phyloP scores from a whole-genome alignment of 2,888 invertebrate genomes.

The Dolomedes plantarius region DNA sequence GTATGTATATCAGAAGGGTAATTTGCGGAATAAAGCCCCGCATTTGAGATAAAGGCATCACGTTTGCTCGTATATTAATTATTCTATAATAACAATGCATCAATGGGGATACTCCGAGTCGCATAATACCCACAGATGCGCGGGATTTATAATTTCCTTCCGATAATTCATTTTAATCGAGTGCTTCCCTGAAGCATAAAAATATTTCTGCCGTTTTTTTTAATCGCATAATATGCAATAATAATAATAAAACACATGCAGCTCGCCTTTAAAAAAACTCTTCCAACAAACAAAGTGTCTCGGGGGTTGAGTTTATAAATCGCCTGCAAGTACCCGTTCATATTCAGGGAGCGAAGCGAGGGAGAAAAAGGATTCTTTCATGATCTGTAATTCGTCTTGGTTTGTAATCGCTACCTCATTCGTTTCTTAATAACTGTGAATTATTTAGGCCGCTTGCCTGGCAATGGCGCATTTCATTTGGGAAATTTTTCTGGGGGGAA shows the following conservation, averaged over 20 bases:
- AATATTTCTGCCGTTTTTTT: slow-evolving; percentile 18
- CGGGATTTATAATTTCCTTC: slow-evolving; percentile 38
- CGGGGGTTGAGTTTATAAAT: slow-evolving; percentile 33
- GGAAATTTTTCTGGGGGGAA: slow-evolving; percentile 13
- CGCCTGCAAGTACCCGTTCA: slow-evolving; percentile 19
- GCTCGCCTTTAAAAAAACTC: not conserved
- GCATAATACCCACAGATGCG: slow-evolving; percentile 11
- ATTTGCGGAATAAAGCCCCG: not conserved
- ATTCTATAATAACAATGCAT: slow-evolving; percentile 56
- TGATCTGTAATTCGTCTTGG: slow-evolving; percentile 62
- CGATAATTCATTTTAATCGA: slow-evolving; percentile 63
- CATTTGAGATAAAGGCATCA: not conserved
- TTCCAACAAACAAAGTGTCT: not conserved
- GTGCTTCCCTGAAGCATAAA: not conserved
- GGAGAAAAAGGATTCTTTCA: not conserved
- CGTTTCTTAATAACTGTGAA: slow-evolving; percentile 68
- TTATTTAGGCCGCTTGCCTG: slow-evolving; percentile 60
- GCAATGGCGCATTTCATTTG: slow-evolving; percentile 50
- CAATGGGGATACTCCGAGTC: slow-evolving; percentile 11
- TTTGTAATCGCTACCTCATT: slow-evolving; percentile 68
- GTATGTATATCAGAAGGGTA: not conserved
- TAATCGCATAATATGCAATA: slow-evolving; percentile 59
- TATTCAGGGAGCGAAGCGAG: not conserved
- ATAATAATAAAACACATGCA: slow-evolving; percentile 25
- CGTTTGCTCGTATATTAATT: slow-evolving; percentile 52